Percentiles rank a stretch among this genome's conserved stretches.
Conservation (phyloP, 2,113 vertebrate species). For the Neotoma lepida region DNA sequence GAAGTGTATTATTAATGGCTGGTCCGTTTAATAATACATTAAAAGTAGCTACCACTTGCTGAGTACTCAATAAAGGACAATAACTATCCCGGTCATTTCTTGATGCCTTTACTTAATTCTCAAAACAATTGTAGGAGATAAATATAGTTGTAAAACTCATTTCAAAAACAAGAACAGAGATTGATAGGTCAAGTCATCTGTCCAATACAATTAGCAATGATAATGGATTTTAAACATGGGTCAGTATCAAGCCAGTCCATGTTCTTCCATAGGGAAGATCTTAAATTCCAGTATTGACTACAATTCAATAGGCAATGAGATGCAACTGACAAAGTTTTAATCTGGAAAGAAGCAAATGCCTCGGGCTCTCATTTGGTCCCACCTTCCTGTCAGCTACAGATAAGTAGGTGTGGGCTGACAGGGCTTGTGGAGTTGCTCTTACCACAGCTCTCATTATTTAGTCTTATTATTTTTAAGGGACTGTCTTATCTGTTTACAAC, state of each 20-base stretch:
- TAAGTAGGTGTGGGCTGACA: neutral
- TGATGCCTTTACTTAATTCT: constrained; percentile 5
- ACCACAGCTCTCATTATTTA: neutral
- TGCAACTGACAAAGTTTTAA: neutral
- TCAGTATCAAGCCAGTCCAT: neutral
- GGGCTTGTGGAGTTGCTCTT: neutral
- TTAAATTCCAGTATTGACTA: neutral
- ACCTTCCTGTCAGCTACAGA: neutral
- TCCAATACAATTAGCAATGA: neutral
- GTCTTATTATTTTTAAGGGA: neutral
- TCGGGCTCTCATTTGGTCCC: neutral
- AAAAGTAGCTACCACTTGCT: neutral
- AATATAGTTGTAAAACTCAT: neutral
- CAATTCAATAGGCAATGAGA: neutral
- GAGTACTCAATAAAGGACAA: neutral
- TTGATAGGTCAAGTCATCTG: neutral
- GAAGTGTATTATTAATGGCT: too few species aligned
- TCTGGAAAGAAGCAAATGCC: neutral
- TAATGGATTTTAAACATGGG: neutral
- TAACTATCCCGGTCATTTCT: neutral
- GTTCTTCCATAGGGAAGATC: neutral
- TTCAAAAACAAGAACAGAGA: neutral
- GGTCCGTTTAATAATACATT: too few species aligned
- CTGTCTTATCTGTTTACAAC: neutral
- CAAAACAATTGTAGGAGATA: neutral